Percentiles rank a stretch among this genome's conserved stretches.
Evolutionary conservation across 2,888 invertebrate genomes (phyloP).

Genomic region (Diloba caeruleocephala): DNA sequence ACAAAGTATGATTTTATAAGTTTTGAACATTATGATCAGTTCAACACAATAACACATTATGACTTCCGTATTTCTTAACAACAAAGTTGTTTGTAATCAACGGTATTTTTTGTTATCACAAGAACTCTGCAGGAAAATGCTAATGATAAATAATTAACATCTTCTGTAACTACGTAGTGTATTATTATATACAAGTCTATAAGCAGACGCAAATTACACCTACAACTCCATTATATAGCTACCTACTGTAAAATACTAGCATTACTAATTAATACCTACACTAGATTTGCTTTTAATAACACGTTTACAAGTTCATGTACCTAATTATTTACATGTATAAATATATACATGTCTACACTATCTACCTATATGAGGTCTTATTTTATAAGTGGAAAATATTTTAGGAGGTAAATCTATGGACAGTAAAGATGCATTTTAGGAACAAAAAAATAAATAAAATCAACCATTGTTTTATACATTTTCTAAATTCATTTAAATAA

Average conservation of each 20-base stretch:
- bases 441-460: too few species aligned
- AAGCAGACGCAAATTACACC: conserved; percentile 9
- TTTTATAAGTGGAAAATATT: too few species aligned
- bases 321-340: too few species aligned
- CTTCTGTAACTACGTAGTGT: not conserved
- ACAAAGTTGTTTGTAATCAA: conserved; percentile 14
- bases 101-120: conserved; percentile 20
- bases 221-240: conserved; percentile 18
- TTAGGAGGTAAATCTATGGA: too few species aligned
- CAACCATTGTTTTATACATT: too few species aligned
- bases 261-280: conserved; percentile 18
- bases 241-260: not conserved
- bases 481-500: too few species aligned
- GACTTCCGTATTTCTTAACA: conserved; percentile 7
- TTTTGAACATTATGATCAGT: conserved; percentile 26
- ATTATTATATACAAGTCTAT: conserved; percentile 14
- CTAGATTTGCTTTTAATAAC: too few species aligned
- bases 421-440: too few species aligned
- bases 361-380: too few species aligned
- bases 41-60: conserved; percentile 11
- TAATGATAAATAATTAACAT: conserved; percentile 22
- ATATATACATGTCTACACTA: too few species aligned
- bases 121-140: conserved; percentile 32
- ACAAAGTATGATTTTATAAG: conserved; percentile 39
- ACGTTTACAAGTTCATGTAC: too few species aligned